A percentile compares a stretch with the other conserved stretches of the same genome.
phyloP scores from a whole-genome alignment of 2,888 invertebrate genomes.

The Erannis defoliaria region DNA sequence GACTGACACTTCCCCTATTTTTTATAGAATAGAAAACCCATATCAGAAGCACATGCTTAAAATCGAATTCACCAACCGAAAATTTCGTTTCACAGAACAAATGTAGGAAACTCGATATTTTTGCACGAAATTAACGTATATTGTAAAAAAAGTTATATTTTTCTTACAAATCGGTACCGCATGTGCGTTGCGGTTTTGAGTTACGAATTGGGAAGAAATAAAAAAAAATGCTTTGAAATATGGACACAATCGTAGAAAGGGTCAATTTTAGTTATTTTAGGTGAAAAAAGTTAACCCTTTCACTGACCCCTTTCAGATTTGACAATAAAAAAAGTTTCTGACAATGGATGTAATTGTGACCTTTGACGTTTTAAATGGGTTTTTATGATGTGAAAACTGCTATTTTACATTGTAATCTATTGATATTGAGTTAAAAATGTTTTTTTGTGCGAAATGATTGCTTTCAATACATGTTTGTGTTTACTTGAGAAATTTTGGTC shows the following conservation, averaged over 20 bases:
- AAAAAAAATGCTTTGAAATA: conserved; percentile 70
- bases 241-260: conserved; percentile 76
- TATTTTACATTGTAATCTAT: no score
- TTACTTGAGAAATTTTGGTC: conserved; percentile 20
- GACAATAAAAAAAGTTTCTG: conserved; percentile 36
- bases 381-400: conserved; percentile 24
- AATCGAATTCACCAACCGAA: conserved; percentile 66
- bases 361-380: conserved; percentile 39
- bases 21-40: conserved; percentile 51
- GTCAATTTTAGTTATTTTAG: conserved; percentile 66
- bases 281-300: conserved; percentile 62
- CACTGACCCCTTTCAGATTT: conserved; percentile 56
- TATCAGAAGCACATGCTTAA: conserved; percentile 73
- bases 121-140: conserved; percentile 78
- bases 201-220: conserved; percentile 64
- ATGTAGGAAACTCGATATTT: conserved; percentile 78
- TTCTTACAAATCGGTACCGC: conserved; percentile 74
- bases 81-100: conserved; percentile 54
- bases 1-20: conserved; percentile 68
- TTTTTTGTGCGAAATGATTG: not conserved
- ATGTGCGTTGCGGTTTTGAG: conserved; percentile 75
- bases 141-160: conserved; percentile 74
- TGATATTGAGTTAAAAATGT: not conserved
- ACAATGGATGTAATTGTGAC: conserved; percentile 45
- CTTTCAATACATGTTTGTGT: conserved; percentile 5